These are phyloP conservation scores for Drosophila orena DNA, from an alignment of 1,140 invertebrate genomes.

Conservation along the genomic window DNA sequence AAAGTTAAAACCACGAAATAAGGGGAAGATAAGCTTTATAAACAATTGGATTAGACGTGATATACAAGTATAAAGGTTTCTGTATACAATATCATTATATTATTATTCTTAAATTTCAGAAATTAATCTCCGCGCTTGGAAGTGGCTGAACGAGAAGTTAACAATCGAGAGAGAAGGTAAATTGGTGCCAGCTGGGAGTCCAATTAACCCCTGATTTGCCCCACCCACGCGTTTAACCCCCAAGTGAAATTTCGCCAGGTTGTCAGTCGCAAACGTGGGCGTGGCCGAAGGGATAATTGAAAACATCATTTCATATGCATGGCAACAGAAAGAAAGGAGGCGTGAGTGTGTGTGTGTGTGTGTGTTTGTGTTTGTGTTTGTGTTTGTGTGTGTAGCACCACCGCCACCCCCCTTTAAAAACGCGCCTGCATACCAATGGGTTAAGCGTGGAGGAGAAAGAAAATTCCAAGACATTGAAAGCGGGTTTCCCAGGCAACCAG, in stretches of 20 bases:
- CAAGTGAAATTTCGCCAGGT: conserved; percentile 33
- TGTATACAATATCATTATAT: too few species aligned
- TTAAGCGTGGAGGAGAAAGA: conserved; percentile 45
- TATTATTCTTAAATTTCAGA: neutral
- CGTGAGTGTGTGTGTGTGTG: conserved; percentile 57
- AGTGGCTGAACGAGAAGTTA: neutral
- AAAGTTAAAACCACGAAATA: too few species aligned
- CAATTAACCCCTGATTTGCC: conserved; percentile 53
- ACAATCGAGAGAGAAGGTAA: conserved; percentile 1
- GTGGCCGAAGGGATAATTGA: conserved; percentile 68
- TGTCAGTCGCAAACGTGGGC: conserved; percentile 65
- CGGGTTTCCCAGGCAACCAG: conserved; percentile 41
- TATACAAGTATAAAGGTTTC: too few species aligned
- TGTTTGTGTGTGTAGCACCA: too few species aligned
- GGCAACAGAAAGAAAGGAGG: conserved; percentile 21
- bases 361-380: too few species aligned
- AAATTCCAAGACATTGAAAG: conserved; percentile 65
- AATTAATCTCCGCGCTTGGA: too few species aligned
- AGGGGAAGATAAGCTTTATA: too few species aligned
- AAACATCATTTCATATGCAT: conserved; percentile 75
- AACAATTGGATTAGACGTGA: too few species aligned
- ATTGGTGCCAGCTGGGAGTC: conserved; percentile 40
- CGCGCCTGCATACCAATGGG: conserved; percentile 30
- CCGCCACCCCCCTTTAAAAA: neutral
- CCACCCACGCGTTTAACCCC: conserved; percentile 2